Conservation (phyloP, 92 coral and sea anemone species). For the Bergia sp. region DNA sequence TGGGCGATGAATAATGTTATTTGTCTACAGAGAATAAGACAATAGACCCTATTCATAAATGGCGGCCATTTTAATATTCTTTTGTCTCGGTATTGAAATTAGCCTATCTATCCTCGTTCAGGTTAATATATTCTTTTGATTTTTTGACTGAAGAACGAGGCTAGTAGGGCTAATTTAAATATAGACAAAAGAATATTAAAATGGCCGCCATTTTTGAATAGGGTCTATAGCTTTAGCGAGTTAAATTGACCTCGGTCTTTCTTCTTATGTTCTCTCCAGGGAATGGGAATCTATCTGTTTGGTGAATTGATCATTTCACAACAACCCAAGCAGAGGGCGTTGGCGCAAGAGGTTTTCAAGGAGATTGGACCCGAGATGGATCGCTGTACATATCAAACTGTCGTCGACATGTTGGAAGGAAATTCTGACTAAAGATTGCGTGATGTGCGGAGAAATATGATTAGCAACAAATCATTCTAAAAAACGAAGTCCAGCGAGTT, state of each 20-base stretch:
- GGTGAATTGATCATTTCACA: constrained; percentile 93
- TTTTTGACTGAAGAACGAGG: no score
- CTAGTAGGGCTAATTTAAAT: no score
- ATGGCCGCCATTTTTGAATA: no score
- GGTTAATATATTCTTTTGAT: no score
- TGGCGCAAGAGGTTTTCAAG: constrained; percentile 81
- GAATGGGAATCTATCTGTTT: constrained; percentile 97
- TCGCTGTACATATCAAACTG: constrained; percentile 91
- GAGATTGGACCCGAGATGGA: constrained; percentile 95
- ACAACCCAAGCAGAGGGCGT: constrained; percentile 82
- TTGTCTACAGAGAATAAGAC: no score
- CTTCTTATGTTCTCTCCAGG: constrained; percentile 48
- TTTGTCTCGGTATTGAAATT: no score
- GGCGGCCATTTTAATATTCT: no score
- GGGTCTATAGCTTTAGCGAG: not conserved
- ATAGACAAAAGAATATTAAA: no score
- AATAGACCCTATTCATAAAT: no score
- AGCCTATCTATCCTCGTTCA: no score
- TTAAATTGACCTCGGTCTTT: not conserved
- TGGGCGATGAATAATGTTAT: not conserved
- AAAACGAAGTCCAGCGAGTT: not conserved
- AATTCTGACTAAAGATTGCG: constrained; percentile 30
- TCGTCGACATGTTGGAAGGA: constrained; percentile 92
- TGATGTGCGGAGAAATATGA: no score
- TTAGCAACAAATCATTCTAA: no score